These are phyloP conservation scores for Champsocephalus gunnari DNA, from an alignment of 2,797 vertebrate species.

Conservation along the genomic window DNA sequence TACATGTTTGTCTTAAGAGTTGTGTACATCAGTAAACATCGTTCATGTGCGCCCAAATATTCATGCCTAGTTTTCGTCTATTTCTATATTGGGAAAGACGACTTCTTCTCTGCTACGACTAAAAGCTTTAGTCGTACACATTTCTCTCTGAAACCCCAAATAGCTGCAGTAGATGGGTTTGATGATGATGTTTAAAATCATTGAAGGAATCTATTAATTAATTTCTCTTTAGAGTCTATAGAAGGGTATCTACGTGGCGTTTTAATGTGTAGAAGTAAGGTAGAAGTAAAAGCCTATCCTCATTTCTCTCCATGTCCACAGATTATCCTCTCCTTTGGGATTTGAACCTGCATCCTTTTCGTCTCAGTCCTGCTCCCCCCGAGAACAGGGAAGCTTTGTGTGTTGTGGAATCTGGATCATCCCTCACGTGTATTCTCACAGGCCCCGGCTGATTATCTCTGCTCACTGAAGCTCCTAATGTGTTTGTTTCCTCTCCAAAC, in stretches of 20 bases:
- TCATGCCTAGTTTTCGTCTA: background rate
- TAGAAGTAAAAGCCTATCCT: background rate
- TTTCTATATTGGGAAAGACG: background rate
- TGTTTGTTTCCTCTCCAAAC: conserved; percentile 52
- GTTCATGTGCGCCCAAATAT: background rate
- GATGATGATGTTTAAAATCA: too few relatives aligned
- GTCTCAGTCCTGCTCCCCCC: conserved; percentile 15
- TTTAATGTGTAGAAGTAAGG: background rate
- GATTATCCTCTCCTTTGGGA: conserved; percentile 2
- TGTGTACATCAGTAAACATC: background rate
- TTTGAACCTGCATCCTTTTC: conserved; percentile 27
- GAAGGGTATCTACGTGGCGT: background rate
- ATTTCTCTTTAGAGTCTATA: too few relatives aligned
- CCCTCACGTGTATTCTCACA: conserved; percentile 47
- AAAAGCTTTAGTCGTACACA: background rate
- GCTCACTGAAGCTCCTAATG: conserved; percentile 68
- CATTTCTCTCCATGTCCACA: background rate
- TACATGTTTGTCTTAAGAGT: background rate
- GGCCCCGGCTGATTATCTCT: conserved; percentile 65
- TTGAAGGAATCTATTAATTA: too few relatives aligned
- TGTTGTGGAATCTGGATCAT: conserved; percentile 75
- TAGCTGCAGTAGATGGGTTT: background rate
- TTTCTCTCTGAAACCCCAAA: background rate
- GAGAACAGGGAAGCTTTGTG: conserved; percentile 70
- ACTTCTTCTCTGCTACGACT: background rate